phyloP scores from a whole-genome alignment of 2,888 invertebrate species.

The Caenorhabditis zanzibari region DNA sequence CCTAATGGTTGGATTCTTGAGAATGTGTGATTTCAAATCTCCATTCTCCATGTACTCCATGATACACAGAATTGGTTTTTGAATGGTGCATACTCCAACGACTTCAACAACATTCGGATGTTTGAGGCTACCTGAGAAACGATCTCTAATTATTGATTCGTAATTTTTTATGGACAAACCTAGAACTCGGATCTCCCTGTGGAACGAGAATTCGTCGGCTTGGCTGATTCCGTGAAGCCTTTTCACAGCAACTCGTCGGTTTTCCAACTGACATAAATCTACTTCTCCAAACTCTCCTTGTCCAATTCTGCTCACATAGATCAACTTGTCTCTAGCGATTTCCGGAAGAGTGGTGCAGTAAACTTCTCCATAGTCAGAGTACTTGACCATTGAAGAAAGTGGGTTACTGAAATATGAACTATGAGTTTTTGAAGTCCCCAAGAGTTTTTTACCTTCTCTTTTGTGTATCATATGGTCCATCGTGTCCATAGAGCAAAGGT shows the following conservation, averaged over 20 bases:
- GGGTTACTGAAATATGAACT: constrained; percentile 65
- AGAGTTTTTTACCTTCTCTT: constrained; percentile 36
- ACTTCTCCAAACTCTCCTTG: constrained; percentile 78
- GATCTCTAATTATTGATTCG: too few species aligned
- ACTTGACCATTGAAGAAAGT: constrained; percentile 71
- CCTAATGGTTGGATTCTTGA: constrained; percentile 61
- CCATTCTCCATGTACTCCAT: constrained; percentile 93
- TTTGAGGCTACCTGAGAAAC: constrained; percentile 73
- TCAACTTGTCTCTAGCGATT: constrained; percentile 85
- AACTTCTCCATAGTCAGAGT: constrained; percentile 76
- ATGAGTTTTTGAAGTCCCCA: neutral
- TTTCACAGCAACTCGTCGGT: constrained; percentile 73
- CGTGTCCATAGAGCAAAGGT: constrained; percentile 62
- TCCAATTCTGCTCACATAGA: constrained; percentile 90
- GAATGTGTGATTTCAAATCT: constrained; percentile 88
- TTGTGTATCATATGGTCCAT: constrained; percentile 65
- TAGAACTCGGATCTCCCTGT: constrained; percentile 76
- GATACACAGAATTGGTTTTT: constrained; percentile 89
- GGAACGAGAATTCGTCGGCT: constrained; percentile 74
- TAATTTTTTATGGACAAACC: constrained; percentile 54
- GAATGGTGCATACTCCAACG: constrained; percentile 73
- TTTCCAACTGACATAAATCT: constrained; percentile 75
- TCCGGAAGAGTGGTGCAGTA: constrained; percentile 74
- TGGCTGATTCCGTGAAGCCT: constrained; percentile 68
- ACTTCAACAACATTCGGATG: constrained; percentile 80